These are phyloP conservation scores for Bombus huntii DNA, from an alignment of 1,140 invertebrate genomes.

Conservation along the genomic window DNA sequence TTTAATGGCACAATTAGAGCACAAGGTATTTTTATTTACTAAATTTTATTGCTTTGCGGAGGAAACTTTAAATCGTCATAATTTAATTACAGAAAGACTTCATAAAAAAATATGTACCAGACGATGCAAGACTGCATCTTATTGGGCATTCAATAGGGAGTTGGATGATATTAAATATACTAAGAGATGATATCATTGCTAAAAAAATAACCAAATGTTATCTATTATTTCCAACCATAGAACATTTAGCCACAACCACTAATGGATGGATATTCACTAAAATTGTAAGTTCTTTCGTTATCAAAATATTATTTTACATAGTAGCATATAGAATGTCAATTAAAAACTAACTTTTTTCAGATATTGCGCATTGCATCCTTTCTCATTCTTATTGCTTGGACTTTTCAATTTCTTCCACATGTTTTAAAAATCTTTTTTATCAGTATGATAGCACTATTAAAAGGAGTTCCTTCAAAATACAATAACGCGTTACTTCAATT, in stretches of 20 bases:
- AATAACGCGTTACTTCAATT: conserved; percentile 82
- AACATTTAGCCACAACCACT: conserved; percentile 88
- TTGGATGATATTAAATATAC: conserved; percentile 90
- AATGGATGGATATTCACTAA: conserved; percentile 86
- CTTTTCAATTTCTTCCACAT: conserved; percentile 85
- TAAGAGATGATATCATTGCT: conserved; percentile 84
- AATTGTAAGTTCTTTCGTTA: conserved; percentile 75
- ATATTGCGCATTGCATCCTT: conserved; percentile 82
- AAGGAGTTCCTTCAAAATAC: conserved; percentile 78
- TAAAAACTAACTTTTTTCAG: conserved; percentile 41
- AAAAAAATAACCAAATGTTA: conserved; percentile 84
- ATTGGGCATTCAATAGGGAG: conserved; percentile 94
- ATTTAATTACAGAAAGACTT: conserved; percentile 84
- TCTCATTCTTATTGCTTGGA: conserved; percentile 83
- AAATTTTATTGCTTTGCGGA: conserved; percentile 20
- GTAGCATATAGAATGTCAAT: background rate
- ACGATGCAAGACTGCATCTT: conserved; percentile 87
- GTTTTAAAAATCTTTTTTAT: conserved; percentile 82
- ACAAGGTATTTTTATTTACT: conserved; percentile 84
- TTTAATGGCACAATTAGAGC: conserved; percentile 89
- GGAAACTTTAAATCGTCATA: background rate
- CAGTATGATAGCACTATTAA: conserved; percentile 82
- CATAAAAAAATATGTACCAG: conserved; percentile 88
- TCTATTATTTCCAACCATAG: conserved; percentile 92
- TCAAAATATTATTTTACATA: conserved; percentile 9